A percentile compares a stretch with the other conserved stretches of the same genome.
Evolutionary conservation across 2,797 vertebrate genomes (phyloP).

Genomic region (Benthosema pterotum): DNA sequence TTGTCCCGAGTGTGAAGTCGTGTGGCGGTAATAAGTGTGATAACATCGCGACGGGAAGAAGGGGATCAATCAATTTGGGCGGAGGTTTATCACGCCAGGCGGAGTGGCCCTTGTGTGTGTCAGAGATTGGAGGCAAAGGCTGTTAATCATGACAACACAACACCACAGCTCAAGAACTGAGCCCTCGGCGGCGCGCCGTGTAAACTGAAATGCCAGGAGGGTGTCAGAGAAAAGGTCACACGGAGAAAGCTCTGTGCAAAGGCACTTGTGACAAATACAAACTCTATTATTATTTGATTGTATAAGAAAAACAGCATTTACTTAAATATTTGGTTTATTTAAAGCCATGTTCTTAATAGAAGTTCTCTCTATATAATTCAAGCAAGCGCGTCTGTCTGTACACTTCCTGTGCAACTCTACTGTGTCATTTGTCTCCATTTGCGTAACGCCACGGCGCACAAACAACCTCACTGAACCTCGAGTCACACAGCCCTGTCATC

Average conservation of each 20-base stretch:
- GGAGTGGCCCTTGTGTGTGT: slow-evolving; percentile 75
- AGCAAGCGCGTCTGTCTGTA: too few species aligned
- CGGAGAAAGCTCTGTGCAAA: slow-evolving; percentile 40
- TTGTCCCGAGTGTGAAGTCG: slow-evolving; percentile 61
- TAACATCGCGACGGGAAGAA: slow-evolving; percentile 67
- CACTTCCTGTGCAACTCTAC: too few species aligned
- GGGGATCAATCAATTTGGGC: slow-evolving; percentile 76
- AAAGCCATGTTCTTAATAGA: too few species aligned
- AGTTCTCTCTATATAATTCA: too few species aligned
- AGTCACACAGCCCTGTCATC: too few species aligned
- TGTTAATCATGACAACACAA: slow-evolving; percentile 68
- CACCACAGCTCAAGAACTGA: slow-evolving; percentile 46
- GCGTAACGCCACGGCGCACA: too few species aligned
- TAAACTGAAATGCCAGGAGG: slow-evolving; percentile 65
- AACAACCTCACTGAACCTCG: too few species aligned
- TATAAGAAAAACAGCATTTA: too few species aligned
- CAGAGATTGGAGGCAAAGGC: slow-evolving; percentile 71
- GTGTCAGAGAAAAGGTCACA: slow-evolving; percentile 75
- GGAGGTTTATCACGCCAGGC: slow-evolving; percentile 70
- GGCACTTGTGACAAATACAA: slow-evolving; percentile 51
- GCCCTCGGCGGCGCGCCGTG: slow-evolving; percentile 37
- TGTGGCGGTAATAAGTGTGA: slow-evolving; percentile 41
- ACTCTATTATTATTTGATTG: background rate
- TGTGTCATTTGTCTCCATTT: too few species aligned
- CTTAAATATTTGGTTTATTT: too few species aligned